Percentiles rank a stretch among this genome's conserved stretches.
Evolutionary conservation across 1,140 invertebrate species (phyloP).

Genomic region (Penaeus vannamei): DNA sequence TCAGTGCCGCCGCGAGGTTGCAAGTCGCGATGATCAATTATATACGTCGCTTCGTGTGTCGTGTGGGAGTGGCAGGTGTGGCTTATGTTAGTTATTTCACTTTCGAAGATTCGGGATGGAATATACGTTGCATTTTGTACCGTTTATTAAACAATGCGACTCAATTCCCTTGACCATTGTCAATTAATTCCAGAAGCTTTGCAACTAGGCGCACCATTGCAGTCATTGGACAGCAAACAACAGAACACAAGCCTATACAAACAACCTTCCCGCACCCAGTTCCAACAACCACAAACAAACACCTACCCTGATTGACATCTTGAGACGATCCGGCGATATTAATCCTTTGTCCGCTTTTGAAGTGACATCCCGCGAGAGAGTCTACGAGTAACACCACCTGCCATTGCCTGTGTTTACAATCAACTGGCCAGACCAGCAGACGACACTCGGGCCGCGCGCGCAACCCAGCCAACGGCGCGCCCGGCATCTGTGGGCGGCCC

Average conservation of each 20-base stretch:
- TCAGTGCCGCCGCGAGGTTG: too few species aligned
- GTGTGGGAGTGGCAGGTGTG: too few species aligned
- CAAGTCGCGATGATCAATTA: too few species aligned
- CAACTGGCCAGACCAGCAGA: conserved; percentile 52
- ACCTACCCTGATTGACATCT: conserved; percentile 61
- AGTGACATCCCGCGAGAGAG: conserved; percentile 51
- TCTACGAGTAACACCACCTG: conserved; percentile 42
- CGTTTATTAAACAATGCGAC: too few species aligned
- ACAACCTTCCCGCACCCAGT: background rate
- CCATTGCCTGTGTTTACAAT: conserved; percentile 59
- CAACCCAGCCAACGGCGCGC: background rate
- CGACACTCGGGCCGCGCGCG: conserved; percentile 45
- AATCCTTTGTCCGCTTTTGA: conserved; percentile 53
- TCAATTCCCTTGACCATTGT: too few species aligned
- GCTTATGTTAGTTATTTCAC: too few species aligned
- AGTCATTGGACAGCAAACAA: background rate
- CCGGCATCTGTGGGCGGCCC: background rate
- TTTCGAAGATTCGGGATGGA: too few species aligned
- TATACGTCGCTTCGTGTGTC: too few species aligned
- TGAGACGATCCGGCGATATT: conserved; percentile 38
- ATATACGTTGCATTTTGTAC: too few species aligned
- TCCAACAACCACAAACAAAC: background rate
- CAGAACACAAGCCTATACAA: background rate
- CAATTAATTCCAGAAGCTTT: too few species aligned
- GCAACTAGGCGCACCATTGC: too few species aligned